Conservation (phyloP, 2,888 invertebrate species). For the Pardosa pseudoannulata region DNA sequence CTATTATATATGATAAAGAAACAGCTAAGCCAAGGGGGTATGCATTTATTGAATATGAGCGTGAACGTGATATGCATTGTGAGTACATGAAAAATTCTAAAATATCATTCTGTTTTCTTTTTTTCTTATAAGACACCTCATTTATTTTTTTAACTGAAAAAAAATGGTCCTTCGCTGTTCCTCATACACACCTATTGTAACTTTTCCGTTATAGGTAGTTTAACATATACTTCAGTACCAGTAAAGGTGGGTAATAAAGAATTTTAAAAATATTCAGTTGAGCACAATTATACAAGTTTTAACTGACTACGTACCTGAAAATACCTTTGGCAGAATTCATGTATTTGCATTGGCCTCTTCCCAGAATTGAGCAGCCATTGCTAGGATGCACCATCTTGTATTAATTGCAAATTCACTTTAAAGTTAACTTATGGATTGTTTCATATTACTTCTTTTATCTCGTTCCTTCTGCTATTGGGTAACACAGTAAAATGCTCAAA, state of each 20-base stretch:
- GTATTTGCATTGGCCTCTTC: slow-evolving; percentile 24
- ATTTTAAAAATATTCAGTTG: slow-evolving; percentile 41
- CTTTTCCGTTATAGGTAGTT: slow-evolving; percentile 52
- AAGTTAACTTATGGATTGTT: too few relatives aligned
- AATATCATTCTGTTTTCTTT: neutral
- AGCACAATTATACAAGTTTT: slow-evolving; percentile 42
- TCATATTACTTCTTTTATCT: too few relatives aligned
- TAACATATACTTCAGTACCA: slow-evolving; percentile 32
- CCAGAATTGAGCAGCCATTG: slow-evolving; percentile 15
- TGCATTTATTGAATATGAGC: slow-evolving; percentile 99
- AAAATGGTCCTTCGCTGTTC: neutral
- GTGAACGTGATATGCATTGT: slow-evolving; percentile 99
- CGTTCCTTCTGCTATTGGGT: too few relatives aligned
- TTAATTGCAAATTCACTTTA: too few relatives aligned
- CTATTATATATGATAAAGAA: slow-evolving; percentile 89
- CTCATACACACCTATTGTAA: neutral
- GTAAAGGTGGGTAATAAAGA: slow-evolving; percentile 60
- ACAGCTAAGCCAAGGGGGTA: slow-evolving; percentile 97
- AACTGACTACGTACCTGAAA: slow-evolving; percentile 44
- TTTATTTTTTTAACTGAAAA: neutral
- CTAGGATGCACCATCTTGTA: too few relatives aligned
- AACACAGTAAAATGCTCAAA: too few relatives aligned
- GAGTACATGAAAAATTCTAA: slow-evolving; percentile 81
- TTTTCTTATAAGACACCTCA: neutral
- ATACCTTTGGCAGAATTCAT: slow-evolving; percentile 34